These are phyloP conservation scores for Unio delphinus DNA, from an alignment of 2,888 invertebrate genomes.

Conservation along the genomic window DNA sequence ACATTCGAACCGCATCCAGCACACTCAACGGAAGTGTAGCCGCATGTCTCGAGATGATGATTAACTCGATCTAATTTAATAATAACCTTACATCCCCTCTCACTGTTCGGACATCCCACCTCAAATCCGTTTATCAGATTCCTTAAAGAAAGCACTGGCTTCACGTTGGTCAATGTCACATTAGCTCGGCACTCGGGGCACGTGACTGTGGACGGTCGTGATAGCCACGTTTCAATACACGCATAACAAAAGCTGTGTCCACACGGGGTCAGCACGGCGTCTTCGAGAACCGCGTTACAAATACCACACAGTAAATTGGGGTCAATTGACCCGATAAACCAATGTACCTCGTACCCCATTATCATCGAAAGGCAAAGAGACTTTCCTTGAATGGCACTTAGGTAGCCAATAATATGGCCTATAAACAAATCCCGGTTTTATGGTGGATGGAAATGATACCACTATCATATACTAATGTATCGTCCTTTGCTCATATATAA, in stretches of 20 bases:
- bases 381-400: no score
- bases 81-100: slow-evolving; percentile 55
- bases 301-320: slow-evolving; percentile 67
- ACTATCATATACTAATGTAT: no score
- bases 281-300: slow-evolving; percentile 64
- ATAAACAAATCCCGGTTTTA: no score
- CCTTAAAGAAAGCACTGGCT: slow-evolving; percentile 61
- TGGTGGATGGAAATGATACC: no score
- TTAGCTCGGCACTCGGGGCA: slow-evolving; percentile 64
- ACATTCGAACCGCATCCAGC: slow-evolving; percentile 58
- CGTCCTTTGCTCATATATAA: no score
- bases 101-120: slow-evolving; percentile 53
- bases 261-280: slow-evolving; percentile 66
- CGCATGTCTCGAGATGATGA: slow-evolving; percentile 54
- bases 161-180: slow-evolving; percentile 26
- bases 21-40: slow-evolving; percentile 58
- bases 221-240: slow-evolving; percentile 65
- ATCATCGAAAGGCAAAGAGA: neutral
- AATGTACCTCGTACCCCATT: slow-evolving; percentile 61
- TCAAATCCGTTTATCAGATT: slow-evolving; percentile 63
- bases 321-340: slow-evolving; percentile 59
- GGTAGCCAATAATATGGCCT: no score
- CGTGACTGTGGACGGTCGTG: slow-evolving; percentile 47
- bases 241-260: slow-evolving; percentile 65
- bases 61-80: slow-evolving; percentile 53